phyloP scores from a whole-genome alignment of 2,113 vertebrate species.

The Podilymbus podiceps region DNA sequence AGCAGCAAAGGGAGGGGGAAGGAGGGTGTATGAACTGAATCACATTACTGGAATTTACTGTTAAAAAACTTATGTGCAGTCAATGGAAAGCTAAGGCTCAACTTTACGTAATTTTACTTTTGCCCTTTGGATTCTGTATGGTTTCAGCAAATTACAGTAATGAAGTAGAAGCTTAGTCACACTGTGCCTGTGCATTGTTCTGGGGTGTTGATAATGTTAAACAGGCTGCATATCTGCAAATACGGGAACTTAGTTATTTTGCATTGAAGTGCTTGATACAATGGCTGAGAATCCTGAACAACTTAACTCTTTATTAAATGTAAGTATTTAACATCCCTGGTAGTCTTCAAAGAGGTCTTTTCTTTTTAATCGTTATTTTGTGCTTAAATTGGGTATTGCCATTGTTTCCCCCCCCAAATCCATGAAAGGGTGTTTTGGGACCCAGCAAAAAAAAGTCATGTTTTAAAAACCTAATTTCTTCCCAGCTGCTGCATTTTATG shows the following conservation, averaged over 20 bases:
- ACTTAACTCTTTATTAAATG: not conserved
- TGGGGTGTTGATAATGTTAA: not conserved
- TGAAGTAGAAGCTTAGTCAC: not conserved
- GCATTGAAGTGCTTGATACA: not conserved
- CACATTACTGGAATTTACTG: not conserved
- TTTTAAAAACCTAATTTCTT: not conserved
- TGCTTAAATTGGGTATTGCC: not conserved
- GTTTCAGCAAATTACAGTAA: not conserved
- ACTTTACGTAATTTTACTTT: not conserved
- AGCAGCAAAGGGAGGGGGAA: not conserved
- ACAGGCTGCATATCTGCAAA: not conserved
- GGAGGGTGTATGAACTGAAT: not conserved
- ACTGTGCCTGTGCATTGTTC: not conserved
- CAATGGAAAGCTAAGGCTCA: not conserved
- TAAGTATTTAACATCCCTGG: not conserved
- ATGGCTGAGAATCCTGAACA: not conserved
- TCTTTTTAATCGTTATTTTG: not conserved
- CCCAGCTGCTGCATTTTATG: not conserved
- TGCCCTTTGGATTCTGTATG: not conserved
- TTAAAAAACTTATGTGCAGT: not conserved
- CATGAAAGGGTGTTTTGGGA: not conserved
- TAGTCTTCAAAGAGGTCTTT: not conserved
- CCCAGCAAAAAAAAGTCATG: not conserved
- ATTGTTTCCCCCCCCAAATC: not conserved
- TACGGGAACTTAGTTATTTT: not conserved